A percentile compares a stretch with the other conserved stretches of the same genome.
Evolutionary conservation across 2,888 invertebrate species (phyloP).

Genomic region (Erebia epiphron): DNA sequence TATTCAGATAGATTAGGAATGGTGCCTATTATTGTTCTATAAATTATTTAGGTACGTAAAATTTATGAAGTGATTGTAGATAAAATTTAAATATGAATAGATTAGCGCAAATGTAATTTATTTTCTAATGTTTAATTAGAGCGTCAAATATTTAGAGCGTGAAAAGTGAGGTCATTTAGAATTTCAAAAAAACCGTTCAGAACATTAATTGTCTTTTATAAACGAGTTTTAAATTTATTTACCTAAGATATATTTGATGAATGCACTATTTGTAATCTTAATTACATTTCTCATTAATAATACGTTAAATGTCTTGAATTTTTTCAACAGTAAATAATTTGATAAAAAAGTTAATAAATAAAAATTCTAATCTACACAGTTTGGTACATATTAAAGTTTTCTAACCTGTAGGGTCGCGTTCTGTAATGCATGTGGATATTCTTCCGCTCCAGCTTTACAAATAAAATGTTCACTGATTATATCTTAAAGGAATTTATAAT

Average conservation of each 20-base stretch:
- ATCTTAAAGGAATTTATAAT: conserved; percentile 43
- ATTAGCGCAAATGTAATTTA: conserved; percentile 26
- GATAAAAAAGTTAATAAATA: not conserved
- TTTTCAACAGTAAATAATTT: not conserved
- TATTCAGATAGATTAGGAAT: conserved; percentile 2
- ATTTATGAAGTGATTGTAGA: conserved; percentile 12
- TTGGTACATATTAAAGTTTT: conserved; percentile 26
- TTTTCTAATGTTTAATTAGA: conserved; percentile 34
- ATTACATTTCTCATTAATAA: too few relatives aligned
- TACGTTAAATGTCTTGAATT: not conserved
- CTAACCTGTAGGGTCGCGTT: conserved; percentile 79
- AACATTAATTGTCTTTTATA: not conserved
- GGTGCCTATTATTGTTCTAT: not conserved
- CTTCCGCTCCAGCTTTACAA: conserved; percentile 79
- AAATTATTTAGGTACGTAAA: conserved; percentile 15
- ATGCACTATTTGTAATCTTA: not conserved
- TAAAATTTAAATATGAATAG: conserved; percentile 29
- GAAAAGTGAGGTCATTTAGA: conserved; percentile 31
- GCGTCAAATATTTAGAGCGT: conserved; percentile 37
- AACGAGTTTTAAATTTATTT: not conserved
- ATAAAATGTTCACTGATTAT: conserved; percentile 53
- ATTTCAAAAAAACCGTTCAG: not conserved
- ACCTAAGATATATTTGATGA: too few relatives aligned
- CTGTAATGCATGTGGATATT: conserved; percentile 81
- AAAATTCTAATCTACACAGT: not conserved